Conservation (phyloP, 2,888 invertebrate genomes). For the Crematogaster levior region DNA sequence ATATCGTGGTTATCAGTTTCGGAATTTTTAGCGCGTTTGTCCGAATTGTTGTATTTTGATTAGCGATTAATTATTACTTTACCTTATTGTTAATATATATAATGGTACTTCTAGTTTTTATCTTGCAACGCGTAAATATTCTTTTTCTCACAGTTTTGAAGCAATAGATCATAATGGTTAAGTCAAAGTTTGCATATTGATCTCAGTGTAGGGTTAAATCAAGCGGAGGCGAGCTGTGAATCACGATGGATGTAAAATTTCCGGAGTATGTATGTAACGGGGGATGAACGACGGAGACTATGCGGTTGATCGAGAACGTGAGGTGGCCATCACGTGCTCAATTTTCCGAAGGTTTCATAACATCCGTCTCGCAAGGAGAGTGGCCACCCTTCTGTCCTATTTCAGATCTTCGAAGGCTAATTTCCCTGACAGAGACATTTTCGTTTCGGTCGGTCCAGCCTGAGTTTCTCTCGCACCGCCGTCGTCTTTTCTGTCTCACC, state of each 20-base stretch:
- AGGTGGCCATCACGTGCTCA: slow-evolving; percentile 66
- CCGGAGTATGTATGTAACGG: not conserved
- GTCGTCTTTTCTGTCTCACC: not conserved
- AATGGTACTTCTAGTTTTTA: not conserved
- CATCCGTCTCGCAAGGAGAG: slow-evolving; percentile 56
- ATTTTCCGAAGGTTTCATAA: slow-evolving; percentile 70
- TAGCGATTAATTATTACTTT: not conserved
- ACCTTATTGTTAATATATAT: not conserved
- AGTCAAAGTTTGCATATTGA: slow-evolving; percentile 3
- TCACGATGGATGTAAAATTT: slow-evolving; percentile 28
- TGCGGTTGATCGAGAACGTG: slow-evolving; percentile 57
- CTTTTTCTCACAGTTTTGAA: not conserved
- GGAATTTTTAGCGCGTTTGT: not conserved
- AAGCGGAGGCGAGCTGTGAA: slow-evolving; percentile 24
- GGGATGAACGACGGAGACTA: not conserved
- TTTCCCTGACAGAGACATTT: slow-evolving; percentile 77
- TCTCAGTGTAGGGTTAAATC: not conserved
- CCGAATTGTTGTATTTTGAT: not conserved
- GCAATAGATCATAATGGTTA: not conserved
- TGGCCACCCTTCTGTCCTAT: slow-evolving; percentile 64
- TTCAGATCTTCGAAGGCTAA: slow-evolving; percentile 70
- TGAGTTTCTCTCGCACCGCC: not conserved
- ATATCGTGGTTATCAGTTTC: not conserved
- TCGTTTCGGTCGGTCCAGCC: slow-evolving; percentile 55
- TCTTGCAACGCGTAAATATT: not conserved